Conservation (phyloP, 2,797 vertebrate species). For the Sparus aurata region DNA sequence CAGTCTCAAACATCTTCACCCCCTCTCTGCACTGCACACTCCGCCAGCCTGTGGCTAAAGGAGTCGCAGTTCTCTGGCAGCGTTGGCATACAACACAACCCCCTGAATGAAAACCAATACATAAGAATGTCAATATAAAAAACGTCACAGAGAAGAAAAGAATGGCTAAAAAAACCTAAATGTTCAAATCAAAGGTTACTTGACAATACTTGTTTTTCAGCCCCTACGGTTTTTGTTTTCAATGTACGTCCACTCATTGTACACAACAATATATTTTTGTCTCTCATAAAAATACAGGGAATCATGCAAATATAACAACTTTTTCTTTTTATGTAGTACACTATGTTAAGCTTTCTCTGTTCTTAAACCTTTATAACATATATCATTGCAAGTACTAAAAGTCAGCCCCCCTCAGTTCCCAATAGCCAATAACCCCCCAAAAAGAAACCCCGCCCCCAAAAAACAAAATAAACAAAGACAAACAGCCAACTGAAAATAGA, state of each 20-base stretch:
- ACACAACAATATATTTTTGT: conserved; percentile 87
- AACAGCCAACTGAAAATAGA: conserved; percentile 72
- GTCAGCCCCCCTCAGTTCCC: conserved; percentile 46
- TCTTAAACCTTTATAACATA: conserved; percentile 82
- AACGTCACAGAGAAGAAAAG: conserved; percentile 67
- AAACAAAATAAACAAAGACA: conserved; percentile 62
- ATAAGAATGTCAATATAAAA: conserved; percentile 72
- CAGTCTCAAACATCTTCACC: conserved; percentile 35
- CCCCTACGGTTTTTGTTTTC: conserved; percentile 80
- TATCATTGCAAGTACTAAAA: conserved; percentile 76
- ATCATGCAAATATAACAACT: conserved; percentile 90
- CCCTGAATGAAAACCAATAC: conserved; percentile 56
- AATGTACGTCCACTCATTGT: conserved; percentile 83
- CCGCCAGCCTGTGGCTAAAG: conserved; percentile 25
- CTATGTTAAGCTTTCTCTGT: conserved; percentile 80
- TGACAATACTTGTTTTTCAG: conserved; percentile 73
- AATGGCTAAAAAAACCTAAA: conserved; percentile 68
- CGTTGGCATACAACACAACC: conserved; percentile 55
- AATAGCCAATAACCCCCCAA: not conserved
- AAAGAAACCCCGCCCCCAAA: conserved; percentile 14
- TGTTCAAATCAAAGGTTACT: conserved; percentile 74
- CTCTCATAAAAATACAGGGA: conserved; percentile 87
- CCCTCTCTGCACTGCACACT: conserved; percentile 26
- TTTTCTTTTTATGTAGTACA: conserved; percentile 80
- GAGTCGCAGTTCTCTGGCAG: conserved; percentile 35